Base-by-base conservation (phyloP, 2,113 vertebrate genomes). In the Panthera tigris region DNA sequence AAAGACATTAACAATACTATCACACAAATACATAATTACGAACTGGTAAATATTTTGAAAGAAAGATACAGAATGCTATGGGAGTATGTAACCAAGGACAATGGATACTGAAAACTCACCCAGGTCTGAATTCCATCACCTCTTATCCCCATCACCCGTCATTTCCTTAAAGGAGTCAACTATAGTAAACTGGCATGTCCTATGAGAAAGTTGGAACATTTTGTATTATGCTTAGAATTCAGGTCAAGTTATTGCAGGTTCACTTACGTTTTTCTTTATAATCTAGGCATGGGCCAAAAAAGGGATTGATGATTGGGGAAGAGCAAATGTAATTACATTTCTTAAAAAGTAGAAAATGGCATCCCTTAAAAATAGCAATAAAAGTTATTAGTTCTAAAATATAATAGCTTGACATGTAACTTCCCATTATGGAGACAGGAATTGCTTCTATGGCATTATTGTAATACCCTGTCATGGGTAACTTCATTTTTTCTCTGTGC, bases 271-370 rank as follows among this genome's bases (percentile, higher is more conserved):
- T 95, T 83, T 82, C 29, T 33, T 78, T 96, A 19, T 33, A 55
- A 48, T 66, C 21, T 93, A 81, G 33, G 50, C 25, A 69, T 91
- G 39, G 18, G 19, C 41, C 33, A 52, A 13, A 93, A 71, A 80
- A 25, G 81, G 36, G 18, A 78, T 19, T 89, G 61, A 87, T 89
- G 76, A 73, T 66, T 86, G 65, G 55, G 81, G 31, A 92, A 95
- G 31, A 95, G 36, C 66, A 85, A 88, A 81, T 95, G 18, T 84
- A 95, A 91, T 97, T 95, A 84, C 63, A 71, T 97, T 94, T 95
- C 71, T 80, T 95, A 69, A 31, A 92, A 79, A 95, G 8, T 94
- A 23, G 89, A 91, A 93, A 96, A 29, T 88, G 73, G 85, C 29
- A 94, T 88, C 29, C 12, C n/a, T 96, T 82, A 63, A 96, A 94